Percentiles rank a stretch among this genome's conserved stretches.
These are phyloP conservation scores for Euproctis similis DNA, from an alignment of 2,888 invertebrate genomes.

Conservation along the genomic window DNA sequence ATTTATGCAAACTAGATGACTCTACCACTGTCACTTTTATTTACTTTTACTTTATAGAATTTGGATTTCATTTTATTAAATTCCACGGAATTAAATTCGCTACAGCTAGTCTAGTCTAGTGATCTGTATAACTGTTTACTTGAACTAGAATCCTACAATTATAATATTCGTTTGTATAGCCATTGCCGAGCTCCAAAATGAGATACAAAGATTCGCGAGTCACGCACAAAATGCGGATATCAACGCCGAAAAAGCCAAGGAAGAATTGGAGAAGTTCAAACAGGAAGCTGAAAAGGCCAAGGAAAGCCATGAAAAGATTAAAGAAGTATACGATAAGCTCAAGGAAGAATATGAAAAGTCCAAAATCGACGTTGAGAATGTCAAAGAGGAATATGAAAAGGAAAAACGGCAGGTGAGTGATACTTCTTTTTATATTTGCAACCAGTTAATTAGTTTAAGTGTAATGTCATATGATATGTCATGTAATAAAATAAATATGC, in stretches of 20 bases:
- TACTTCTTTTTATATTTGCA: no score
- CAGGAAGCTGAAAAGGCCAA: slow-evolving; percentile 13
- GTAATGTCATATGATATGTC: no score
- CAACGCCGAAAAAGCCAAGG: slow-evolving; percentile 59
- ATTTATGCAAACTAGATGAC: no score
- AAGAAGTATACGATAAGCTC: slow-evolving; percentile 69
- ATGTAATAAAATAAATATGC: no score
- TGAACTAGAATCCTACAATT: neutral
- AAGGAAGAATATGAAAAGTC: slow-evolving; percentile 50
- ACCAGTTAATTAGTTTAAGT: no score
- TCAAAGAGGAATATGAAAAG: slow-evolving; percentile 71
- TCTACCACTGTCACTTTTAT: no score
- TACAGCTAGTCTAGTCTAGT: neutral
- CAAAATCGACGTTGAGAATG: slow-evolving; percentile 34
- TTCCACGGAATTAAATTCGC: no score
- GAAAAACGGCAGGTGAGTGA: slow-evolving; percentile 62
- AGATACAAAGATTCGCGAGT: slow-evolving; percentile 61
- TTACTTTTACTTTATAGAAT: no score
- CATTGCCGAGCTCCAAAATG: slow-evolving; percentile 63
- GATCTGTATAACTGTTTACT: no score
- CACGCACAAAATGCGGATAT: slow-evolving; percentile 47
- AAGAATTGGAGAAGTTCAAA: slow-evolving; percentile 68
- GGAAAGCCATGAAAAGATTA: slow-evolving; percentile 67
- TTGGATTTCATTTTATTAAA: no score
- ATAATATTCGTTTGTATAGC: slow-evolving; percentile 22